Evolutionary conservation across 2,888 invertebrate genomes (phyloP).

Genomic region (Clepsis dumicolana): DNA sequence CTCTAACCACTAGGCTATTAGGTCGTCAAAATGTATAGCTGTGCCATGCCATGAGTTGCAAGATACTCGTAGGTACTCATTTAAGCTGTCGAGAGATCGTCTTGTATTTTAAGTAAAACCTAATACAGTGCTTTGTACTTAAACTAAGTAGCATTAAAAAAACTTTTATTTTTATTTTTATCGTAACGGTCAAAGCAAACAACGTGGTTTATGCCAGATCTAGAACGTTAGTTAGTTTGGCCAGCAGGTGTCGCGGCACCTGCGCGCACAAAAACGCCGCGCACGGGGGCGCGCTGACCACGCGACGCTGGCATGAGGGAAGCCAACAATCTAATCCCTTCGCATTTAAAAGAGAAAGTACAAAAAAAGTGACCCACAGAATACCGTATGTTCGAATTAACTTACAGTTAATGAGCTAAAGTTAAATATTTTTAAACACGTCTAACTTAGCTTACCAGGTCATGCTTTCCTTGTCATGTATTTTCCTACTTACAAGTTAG

Average conservation of each 20-base stretch:
- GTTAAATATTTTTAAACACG: not conserved
- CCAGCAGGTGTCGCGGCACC: conserved; percentile 84
- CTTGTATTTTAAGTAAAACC: too few relatives aligned
- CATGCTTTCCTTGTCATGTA: not conserved
- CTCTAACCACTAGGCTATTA: too few relatives aligned
- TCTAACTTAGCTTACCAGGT: not conserved
- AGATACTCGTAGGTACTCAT: too few relatives aligned
- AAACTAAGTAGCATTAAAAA: not conserved
- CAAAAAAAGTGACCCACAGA: not conserved
- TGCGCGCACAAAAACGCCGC: conserved; percentile 80
- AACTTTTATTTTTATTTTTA: not conserved
- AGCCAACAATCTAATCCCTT: conserved; percentile 57
- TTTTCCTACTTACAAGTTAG: not conserved
- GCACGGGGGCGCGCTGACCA: conserved; percentile 61
- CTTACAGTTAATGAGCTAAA: not conserved
- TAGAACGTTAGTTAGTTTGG: conserved; percentile 62
- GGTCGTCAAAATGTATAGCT: too few relatives aligned
- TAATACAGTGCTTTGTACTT: too few relatives aligned
- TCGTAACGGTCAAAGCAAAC: conserved; percentile 13
- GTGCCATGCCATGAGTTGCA: too few relatives aligned
- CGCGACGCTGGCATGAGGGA: conserved; percentile 62
- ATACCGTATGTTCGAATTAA: not conserved
- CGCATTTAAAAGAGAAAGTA: not conserved
- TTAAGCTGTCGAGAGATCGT: too few relatives aligned
- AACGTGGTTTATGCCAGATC: conserved; percentile 70